These are phyloP conservation scores for Synaphobranchus kaupii DNA, from an alignment of 2,797 vertebrate species.

Conservation along the genomic window DNA sequence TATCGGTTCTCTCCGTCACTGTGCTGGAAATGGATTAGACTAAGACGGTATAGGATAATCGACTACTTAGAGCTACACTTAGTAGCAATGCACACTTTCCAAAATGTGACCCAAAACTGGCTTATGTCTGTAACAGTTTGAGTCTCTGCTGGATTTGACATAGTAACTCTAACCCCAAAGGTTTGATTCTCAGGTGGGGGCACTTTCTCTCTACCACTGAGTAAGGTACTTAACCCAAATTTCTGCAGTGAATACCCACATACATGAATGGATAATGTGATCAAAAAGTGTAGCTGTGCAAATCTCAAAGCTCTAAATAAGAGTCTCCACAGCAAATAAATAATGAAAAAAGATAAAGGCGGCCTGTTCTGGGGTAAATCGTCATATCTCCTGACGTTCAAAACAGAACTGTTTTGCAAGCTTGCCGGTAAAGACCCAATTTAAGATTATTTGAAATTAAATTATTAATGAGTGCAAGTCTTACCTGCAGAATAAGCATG, in stretches of 20 bases:
- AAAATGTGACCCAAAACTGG: too few relatives aligned
- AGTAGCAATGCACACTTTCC: too few relatives aligned
- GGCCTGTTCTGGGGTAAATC: neutral
- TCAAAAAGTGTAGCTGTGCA: neutral
- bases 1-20: too few relatives aligned
- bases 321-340: neutral
- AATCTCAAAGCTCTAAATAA: neutral
- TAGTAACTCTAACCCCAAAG: neutral
- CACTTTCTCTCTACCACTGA: too few relatives aligned
- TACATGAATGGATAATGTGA: neutral
- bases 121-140: too few relatives aligned
- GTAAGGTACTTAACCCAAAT: neutral
- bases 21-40: too few relatives aligned
- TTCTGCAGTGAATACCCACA: neutral
- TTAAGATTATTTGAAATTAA: neutral
- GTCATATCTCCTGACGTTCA: neutral
- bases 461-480: slow-evolving; percentile 1
- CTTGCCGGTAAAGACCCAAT: neutral
- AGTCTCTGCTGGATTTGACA: neutral
- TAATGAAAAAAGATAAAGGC: neutral
- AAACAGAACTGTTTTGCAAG: slow-evolving; percentile 1
- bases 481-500: slow-evolving; percentile 11
- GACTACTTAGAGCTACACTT: too few relatives aligned
- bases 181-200: neutral
- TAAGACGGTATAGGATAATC: too few relatives aligned